Evolutionary conservation across 2,888 invertebrate genomes (phyloP), one percentile per base, ranked within the genome.

Genomic region (Cephus pulcher): DNA sequence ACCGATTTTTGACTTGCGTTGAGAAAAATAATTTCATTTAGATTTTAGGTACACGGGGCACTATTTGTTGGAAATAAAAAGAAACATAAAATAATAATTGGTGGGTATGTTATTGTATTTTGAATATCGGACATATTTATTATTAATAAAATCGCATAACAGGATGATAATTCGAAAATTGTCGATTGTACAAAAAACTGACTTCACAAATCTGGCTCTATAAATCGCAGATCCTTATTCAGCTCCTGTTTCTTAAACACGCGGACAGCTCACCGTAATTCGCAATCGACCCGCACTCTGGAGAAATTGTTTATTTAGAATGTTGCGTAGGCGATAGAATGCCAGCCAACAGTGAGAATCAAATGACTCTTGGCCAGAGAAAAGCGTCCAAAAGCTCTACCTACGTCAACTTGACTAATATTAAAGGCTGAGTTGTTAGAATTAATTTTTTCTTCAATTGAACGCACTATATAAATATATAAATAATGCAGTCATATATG

Each of bases 261-360:
- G 9, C 23, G 9, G 56, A 56, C 56, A 56, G 56, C 56, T 56
- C 56, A 56, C 2, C 23, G 23, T 23, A 23, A 56, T 56, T 56
- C 56, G 56, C 56, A 56, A 56, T 56, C 56, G 23, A 6, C 23
- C 2, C 56, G 23, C 23, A 23, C 23, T 40, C 4, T 56, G 2
- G 75, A 75, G 75, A 78, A 78, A 75, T 78, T 78, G 71, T 78
- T 75, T 78, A 75, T 68, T 73, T 70, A 71, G 75, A 76, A 78
- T 78, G 1, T n/a, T 23, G 71, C 75, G 78, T 78, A 56, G 78
- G 78, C 34, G 78, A 34, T 73, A 32, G 32, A 32, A 34, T 23
- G 71, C 23, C 12, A 32, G 71, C 71, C 23, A 9, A 9, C 2
- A 56, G 23, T 56, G 9, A 56, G 56, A 56, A 56, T 56, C 23